Conservation (phyloP, 2,113 vertebrate species). For the Enhydra lutris region DNA sequence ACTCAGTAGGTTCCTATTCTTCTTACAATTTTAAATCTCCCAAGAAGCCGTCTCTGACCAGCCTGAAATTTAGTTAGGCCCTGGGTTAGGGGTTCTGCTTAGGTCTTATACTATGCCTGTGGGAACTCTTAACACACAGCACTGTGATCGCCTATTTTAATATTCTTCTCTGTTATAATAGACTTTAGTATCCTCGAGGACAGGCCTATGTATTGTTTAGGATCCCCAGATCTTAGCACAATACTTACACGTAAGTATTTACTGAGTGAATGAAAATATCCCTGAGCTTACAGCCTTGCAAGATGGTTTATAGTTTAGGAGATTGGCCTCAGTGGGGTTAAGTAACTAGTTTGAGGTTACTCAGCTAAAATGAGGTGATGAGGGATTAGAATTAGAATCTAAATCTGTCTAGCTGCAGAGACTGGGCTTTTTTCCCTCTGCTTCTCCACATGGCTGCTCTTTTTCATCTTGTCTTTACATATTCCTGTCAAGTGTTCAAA, state of each 20-base stretch:
- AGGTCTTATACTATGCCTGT: not conserved
- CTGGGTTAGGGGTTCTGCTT: not conserved
- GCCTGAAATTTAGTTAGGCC: not conserved
- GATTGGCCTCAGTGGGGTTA: not conserved
- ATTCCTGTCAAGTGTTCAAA: slow-evolving; percentile 40
- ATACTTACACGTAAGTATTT: not conserved
- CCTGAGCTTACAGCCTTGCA: not conserved
- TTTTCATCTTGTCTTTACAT: slow-evolving; percentile 44
- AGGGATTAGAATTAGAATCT: slow-evolving; percentile 44
- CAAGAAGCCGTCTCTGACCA: not conserved
- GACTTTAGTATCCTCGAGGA: slow-evolving; percentile 14
- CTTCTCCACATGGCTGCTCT: not conserved
- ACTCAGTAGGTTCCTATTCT: not conserved
- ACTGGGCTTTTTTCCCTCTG: not conserved
- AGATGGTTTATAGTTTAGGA: not conserved
- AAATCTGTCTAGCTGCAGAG: slow-evolving; percentile 35
- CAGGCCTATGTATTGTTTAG: not conserved
- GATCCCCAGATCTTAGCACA: not conserved
- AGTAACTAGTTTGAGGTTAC: not conserved
- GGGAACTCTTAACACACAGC: not conserved
- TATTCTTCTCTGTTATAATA: not conserved
- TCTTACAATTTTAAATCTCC: not conserved
- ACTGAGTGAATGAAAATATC: not conserved
- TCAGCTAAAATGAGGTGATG: slow-evolving; percentile 24
- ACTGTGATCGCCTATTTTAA: not conserved